phyloP scores from a whole-genome alignment of 2,888 invertebrate species.

The Slavum lentiscoides region DNA sequence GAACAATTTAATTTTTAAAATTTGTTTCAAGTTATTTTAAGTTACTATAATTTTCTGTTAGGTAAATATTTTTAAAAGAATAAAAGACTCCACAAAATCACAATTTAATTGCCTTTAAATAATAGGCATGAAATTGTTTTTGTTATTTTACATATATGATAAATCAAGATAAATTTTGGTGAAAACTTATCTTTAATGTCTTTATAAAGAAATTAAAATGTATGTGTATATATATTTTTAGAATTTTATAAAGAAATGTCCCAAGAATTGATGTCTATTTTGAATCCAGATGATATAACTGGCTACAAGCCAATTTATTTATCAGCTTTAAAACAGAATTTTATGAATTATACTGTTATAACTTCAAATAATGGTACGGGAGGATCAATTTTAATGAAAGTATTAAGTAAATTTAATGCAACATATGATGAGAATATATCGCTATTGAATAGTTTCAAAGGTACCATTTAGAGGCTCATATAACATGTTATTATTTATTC shows the following conservation, averaged over 20 bases:
- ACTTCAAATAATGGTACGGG: constrained; percentile 57
- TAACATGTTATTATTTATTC: constrained; percentile 22
- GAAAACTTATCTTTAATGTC: too few species aligned
- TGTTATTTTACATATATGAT: too few species aligned
- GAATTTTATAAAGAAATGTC: constrained; percentile 53
- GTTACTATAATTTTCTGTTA: too few species aligned
- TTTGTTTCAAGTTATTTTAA: too few species aligned
- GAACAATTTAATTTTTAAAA: too few species aligned
- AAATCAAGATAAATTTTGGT: too few species aligned
- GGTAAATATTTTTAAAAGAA: too few species aligned
- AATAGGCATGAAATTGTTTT: too few species aligned
- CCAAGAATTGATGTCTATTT: constrained; percentile 26
- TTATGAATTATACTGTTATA: constrained; percentile 56
- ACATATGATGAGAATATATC: constrained; percentile 11
- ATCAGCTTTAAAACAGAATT: constrained; percentile 51
- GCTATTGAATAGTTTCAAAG: constrained; percentile 26
- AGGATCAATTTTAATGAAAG: constrained; percentile 57
- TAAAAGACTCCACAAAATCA: too few species aligned
- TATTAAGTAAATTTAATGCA: constrained; percentile 56
- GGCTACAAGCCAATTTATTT: constrained; percentile 47
- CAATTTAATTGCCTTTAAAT: too few species aligned
- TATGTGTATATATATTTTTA: constrained; percentile 14
- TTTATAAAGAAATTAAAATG: not conserved
- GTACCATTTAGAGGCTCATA: not conserved
- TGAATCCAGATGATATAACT: constrained; percentile 46